Percentiles rank a stretch among this genome's conserved stretches.
These are phyloP conservation scores for Lepetodrilus schrolli DNA, from an alignment of 2,888 invertebrate species.

Conservation along the genomic window DNA sequence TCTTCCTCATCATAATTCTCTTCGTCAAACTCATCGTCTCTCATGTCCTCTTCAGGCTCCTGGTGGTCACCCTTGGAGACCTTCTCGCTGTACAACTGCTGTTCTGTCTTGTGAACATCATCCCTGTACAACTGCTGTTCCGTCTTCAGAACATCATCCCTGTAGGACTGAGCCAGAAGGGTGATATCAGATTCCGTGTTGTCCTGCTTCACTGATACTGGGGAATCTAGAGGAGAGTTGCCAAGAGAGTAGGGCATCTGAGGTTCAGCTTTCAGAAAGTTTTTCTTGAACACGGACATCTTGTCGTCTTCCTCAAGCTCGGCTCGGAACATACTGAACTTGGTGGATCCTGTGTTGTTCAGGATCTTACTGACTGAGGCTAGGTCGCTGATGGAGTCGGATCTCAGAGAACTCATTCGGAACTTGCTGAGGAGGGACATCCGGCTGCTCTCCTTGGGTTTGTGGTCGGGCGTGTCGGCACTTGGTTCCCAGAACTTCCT, in stretches of 20 bases:
- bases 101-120: neutral
- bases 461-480: neutral
- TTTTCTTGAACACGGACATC: neutral
- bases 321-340: slow-evolving; percentile 81
- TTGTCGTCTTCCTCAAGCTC: slow-evolving; percentile 36
- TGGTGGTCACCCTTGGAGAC: neutral
- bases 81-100: too few species aligned
- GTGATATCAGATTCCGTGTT: neutral
- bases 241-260: neutral
- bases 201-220: neutral
- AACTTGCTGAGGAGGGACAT: too few species aligned
- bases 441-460: too few species aligned
- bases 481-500: neutral
- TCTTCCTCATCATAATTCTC: slow-evolving; percentile 15
- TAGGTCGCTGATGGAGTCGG: slow-evolving; percentile 78
- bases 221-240: neutral
- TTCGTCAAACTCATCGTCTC: neutral
- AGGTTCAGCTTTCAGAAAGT: neutral
- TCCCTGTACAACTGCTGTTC: neutral
- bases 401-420: too few species aligned
- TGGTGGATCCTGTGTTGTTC: slow-evolving; percentile 82
- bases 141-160: neutral
- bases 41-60: neutral
- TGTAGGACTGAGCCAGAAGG: slow-evolving; percentile 2
- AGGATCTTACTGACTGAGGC: slow-evolving; percentile 86